Percentiles rank a stretch among this genome's conserved stretches.
These are phyloP conservation scores for Dolomedes plantarius DNA, from an alignment of 2,888 invertebrate species.

Conservation along the genomic window DNA sequence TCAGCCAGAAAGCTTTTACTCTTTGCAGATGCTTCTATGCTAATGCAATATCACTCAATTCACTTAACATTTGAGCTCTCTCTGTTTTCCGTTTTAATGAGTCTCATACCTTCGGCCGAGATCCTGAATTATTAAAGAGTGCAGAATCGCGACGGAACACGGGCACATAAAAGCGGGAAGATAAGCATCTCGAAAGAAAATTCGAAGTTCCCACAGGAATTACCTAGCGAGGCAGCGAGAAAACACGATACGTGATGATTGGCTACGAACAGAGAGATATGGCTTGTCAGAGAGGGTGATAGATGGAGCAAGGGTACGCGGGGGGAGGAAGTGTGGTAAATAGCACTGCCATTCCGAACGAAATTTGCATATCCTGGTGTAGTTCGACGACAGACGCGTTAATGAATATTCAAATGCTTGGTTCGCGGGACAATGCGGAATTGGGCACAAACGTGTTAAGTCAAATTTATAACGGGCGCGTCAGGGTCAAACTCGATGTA, in stretches of 20 bases:
- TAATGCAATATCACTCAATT: no score
- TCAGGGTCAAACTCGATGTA: not conserved
- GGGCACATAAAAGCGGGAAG: no score
- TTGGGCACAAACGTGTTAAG: not conserved
- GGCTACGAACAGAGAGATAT: conserved; percentile 61
- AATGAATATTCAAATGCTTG: conserved; percentile 66
- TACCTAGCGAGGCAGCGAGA: conserved; percentile 21
- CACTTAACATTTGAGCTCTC: no score
- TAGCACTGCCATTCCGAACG: not conserved
- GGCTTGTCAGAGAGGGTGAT: conserved; percentile 62
- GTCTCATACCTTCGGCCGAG: no score
- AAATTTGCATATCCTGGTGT: conserved; percentile 68
- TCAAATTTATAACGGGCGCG: not conserved
- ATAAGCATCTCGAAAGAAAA: conserved; percentile 8
- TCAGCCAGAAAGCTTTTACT: no score
- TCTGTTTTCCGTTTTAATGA: no score
- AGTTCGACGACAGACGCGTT: conserved; percentile 10
- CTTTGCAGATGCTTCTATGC: no score
- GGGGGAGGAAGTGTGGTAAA: conserved; percentile 8
- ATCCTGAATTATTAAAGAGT: no score
- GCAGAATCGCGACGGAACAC: no score
- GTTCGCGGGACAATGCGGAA: conserved; percentile 7
- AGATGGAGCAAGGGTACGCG: conserved; percentile 31
- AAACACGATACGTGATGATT: conserved; percentile 52
- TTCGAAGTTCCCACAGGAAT: conserved; percentile 23